Evolutionary conservation across 2,797 vertebrate species (phyloP).

Genomic region (Squalus acanthias): DNA sequence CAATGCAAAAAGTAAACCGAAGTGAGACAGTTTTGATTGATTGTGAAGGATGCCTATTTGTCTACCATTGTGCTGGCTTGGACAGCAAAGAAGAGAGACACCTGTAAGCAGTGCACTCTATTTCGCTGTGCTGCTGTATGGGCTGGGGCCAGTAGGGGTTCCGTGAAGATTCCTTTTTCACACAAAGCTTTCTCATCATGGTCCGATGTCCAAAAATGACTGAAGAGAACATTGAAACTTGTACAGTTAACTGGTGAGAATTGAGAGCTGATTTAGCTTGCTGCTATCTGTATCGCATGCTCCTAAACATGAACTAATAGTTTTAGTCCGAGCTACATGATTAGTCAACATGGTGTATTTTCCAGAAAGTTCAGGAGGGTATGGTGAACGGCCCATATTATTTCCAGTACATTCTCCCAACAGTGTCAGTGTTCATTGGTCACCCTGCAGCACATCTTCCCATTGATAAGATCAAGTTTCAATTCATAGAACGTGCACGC

Average conservation of each 20-base stretch:
- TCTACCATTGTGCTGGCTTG: neutral
- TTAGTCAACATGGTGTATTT: neutral
- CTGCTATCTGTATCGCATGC: neutral
- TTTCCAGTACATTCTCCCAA: neutral
- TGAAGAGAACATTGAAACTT: neutral
- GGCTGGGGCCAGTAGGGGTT: neutral
- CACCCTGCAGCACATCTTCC: neutral
- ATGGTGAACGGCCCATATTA: neutral
- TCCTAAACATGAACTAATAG: neutral
- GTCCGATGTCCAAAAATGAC: neutral
- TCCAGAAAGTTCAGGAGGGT: neutral
- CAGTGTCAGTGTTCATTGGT: neutral
- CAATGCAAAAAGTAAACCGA: neutral
- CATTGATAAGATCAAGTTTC: conserved; percentile 6
- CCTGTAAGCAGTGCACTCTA: neutral
- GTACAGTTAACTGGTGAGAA: neutral
- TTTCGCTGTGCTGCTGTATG: neutral
- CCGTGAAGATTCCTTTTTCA: neutral
- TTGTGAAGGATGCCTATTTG: neutral
- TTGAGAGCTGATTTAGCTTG: neutral
- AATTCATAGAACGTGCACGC: neutral
- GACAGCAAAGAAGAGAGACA: neutral
- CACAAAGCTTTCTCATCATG: neutral
- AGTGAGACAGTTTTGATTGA: neutral
- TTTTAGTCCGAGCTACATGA: neutral